Evolutionary conservation across 2,113 vertebrate genomes (phyloP).

Genomic region (Nesoenas mayeri): DNA sequence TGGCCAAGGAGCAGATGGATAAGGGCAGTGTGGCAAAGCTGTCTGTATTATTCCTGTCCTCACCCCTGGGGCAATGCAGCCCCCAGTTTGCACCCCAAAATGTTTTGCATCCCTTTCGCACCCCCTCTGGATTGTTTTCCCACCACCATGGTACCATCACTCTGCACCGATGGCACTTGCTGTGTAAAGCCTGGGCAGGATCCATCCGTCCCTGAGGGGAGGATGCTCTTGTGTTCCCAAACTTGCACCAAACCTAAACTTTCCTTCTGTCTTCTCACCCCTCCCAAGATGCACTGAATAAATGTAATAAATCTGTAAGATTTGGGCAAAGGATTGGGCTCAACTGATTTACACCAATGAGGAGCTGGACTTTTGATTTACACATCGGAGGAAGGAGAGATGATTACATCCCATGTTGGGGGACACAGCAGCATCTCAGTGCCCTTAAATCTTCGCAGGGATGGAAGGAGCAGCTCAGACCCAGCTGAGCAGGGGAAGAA

Average conservation of each 20-base stretch:
- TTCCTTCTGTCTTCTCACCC: background rate
- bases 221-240: background rate
- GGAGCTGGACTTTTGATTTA: background rate
- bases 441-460: background rate
- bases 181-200: background rate
- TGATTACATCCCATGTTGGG: background rate
- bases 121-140: background rate
- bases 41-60: background rate
- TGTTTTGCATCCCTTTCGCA: background rate
- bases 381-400: background rate
- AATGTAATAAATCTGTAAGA: background rate
- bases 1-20: background rate
- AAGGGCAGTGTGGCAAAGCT: background rate
- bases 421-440: background rate
- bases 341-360: background rate
- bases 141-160: accelerated
- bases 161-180: background rate
- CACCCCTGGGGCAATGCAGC: background rate
- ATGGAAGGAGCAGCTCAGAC: background rate
- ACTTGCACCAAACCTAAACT: background rate
- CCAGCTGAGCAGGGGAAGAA: background rate
- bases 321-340: background rate
- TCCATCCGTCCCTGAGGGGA: background rate
- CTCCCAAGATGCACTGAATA: accelerated
- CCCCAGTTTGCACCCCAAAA: background rate